A percentile compares a stretch with the other conserved stretches of the same genome.
Conservation (phyloP, 2,888 invertebrate species). For the Rhagonycha fulva region DNA sequence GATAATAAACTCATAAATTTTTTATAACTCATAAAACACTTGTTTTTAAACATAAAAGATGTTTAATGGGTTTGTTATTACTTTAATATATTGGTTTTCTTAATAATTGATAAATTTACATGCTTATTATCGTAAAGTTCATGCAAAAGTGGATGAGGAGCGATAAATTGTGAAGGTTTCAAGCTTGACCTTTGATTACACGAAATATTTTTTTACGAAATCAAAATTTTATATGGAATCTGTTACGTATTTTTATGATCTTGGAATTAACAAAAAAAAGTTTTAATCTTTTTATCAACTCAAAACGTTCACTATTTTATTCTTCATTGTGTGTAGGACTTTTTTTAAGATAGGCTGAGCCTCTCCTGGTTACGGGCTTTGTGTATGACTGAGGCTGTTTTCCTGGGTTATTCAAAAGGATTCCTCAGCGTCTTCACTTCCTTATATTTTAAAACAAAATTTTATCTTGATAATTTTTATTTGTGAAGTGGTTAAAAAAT, state of each 20-base stretch:
- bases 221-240: too few species aligned
- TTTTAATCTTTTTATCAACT: too few species aligned
- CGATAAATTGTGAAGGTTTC: neutral
- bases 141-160: neutral
- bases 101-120: neutral
- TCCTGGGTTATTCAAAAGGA: too few species aligned
- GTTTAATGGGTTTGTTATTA: neutral
- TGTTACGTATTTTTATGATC: neutral
- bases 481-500: neutral
- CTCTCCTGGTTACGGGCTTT: too few species aligned
- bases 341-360: too few species aligned
- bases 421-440: too few species aligned
- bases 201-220: neutral
- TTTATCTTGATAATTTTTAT: neutral
- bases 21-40: neutral
- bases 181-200: neutral
- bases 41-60: neutral
- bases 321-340: too few species aligned
- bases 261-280: neutral
- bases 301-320: too few species aligned
- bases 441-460: neutral
- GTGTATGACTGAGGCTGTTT: too few species aligned
- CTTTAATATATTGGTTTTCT: neutral
- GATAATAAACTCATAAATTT: slow-evolving; percentile 5
- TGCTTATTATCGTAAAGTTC: neutral